Evolutionary conservation across 2,113 vertebrate genomes (phyloP), one percentile per base, ranked within the genome.

Genomic region (Corvus hawaiiensis): DNA sequence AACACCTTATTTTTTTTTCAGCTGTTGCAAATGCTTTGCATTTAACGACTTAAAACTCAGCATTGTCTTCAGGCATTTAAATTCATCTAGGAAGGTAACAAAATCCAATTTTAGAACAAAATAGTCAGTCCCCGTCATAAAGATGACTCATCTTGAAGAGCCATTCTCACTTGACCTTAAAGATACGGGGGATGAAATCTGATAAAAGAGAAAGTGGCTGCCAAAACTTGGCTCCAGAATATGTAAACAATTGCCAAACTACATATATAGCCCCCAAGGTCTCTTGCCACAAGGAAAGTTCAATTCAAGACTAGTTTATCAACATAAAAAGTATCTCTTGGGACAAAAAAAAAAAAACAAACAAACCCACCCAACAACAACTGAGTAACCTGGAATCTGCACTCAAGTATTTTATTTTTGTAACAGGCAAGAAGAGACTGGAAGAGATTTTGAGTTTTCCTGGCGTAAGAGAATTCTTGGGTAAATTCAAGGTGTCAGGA

Each of bases 301-400:
- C 61, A 79, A 30, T 66, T 89, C 27, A 93, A 74, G 66, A 97
- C 63, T 86, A 83, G 44, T 90, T 93, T 33, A 94, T 72, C 69
- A 93, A 59, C 24, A 35, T 22, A 59, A 56, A 41, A 86, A 30
- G 12, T 16, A 46, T 62, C 7, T 67, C 14, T 51, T 37, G 10
- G 12, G 16, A 7, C 33, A 8, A 81, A 69, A 84, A 59, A 61
- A 61, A 51, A 10, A 10, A 10, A 27, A 3, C 9, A 11, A 23
- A 5, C 26, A 4, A n/a, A 9, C 1, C 5, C 22, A 73, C 28
- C 11, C 16, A 59, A n/a, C 26, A 30, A 35, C 4, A 35, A 43
- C 21, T 27, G 23, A 93, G 37, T 74, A 96, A 94, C n/a, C 24
- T 96, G 64, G 61, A 96, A 85, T 79, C 68, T 94, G 92, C 89